Evolutionary conservation across 2,888 invertebrate species (phyloP), one percentile per base, ranked within the genome.

Genomic region (Lapara coniferarum): DNA sequence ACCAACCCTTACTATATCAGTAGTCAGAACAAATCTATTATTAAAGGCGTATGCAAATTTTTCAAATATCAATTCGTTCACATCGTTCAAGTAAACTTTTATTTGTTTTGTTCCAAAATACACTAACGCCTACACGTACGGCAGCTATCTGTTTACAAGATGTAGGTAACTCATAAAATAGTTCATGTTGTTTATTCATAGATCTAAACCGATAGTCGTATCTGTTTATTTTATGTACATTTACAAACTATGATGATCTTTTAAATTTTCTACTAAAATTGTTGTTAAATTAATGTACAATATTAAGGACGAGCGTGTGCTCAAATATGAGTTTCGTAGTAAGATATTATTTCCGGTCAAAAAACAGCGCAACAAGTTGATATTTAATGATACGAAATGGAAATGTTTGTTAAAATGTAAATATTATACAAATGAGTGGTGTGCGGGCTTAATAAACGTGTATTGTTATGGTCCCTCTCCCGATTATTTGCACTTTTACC

Each of bases 371-470:
- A 81, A 79, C 78, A 78, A 78, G 80, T 80, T 67, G 72, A 71
- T 68, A 66, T 67, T 73, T 66, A 66, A 63, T 46, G 58, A 70
- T 69, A 58, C 70, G 68, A 67, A 37, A 69, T 71, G 58, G 56
- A 66, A 71, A 70, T 69, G 73, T 72, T 69, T 68, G 71, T 69
- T 76, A 71, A 76, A 85, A 90, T 84, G 80, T 78, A 76, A 82
- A 84, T 85, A 92, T 92, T 92, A 92, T 92, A 85, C 91, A 86
- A 91, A 91, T 83, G 84, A 77, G 74, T 77, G 76, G 78, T 78
- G 80, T 79, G 88, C 74, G 87, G 85, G 77, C 72, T 76, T 77
- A 82, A 85, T 82, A 79, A 81, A 85, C 78, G 80, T 81, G 77
- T 76, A 84, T 78, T 78, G 81, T 77, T 78, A 77, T 80, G 80